phyloP scores from a whole-genome alignment of 2,797 vertebrate species.

The Clarias pachynema region DNA sequence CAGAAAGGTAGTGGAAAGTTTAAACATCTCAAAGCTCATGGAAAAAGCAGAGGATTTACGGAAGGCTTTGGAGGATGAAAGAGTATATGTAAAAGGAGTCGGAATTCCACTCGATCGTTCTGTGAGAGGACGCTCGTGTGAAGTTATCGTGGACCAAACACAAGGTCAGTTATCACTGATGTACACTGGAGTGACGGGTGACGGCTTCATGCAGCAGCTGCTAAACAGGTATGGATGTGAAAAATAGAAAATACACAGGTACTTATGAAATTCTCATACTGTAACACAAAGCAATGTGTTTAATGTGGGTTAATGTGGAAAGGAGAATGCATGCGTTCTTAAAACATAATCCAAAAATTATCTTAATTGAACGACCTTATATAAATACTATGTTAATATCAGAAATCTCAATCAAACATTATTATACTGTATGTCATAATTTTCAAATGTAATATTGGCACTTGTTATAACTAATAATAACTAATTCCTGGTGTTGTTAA shows the following conservation, averaged over 20 bases:
- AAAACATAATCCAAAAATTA: neutral
- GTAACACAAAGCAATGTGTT: neutral
- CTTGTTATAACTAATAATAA: neutral
- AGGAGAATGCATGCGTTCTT: neutral
- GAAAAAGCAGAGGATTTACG: constrained; percentile 93
- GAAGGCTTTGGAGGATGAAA: constrained; percentile 90
- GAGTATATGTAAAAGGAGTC: constrained; percentile 83
- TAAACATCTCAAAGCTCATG: constrained; percentile 97
- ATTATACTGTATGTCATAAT: neutral
- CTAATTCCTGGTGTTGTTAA: neutral
- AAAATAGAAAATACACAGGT: neutral
- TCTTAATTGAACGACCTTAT: neutral
- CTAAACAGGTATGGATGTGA: constrained; percentile 81
- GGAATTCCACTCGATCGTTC: constrained; percentile 77
- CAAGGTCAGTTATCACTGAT: constrained; percentile 86
- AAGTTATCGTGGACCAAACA: constrained; percentile 80
- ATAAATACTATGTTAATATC: neutral
- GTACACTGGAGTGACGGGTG: constrained; percentile 86
- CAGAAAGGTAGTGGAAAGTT: constrained; percentile 82
- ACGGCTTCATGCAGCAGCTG: constrained; percentile 97
- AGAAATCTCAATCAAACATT: neutral
- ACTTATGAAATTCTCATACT: neutral
- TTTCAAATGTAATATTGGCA: neutral
- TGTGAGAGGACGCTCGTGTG: constrained; percentile 70
- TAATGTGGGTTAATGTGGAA: neutral